Evolutionary conservation across 2,797 vertebrate species (phyloP).

Genomic region (Chanos chanos): DNA sequence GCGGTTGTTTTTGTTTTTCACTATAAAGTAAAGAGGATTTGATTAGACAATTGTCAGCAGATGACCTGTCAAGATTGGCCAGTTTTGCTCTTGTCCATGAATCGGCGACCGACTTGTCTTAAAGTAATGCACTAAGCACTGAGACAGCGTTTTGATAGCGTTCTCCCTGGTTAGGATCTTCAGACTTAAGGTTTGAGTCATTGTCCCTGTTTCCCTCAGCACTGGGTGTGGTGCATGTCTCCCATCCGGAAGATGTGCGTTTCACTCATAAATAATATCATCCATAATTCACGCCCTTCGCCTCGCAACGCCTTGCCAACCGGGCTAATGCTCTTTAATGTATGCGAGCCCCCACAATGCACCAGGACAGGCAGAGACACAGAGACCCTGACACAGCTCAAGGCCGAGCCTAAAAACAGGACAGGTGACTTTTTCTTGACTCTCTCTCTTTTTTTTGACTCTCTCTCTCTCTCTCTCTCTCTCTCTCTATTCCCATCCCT

Average conservation of each 20-base stretch:
- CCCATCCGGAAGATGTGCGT: constrained; percentile 14
- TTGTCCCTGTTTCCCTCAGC: background rate
- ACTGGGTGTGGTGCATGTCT: constrained; percentile 21
- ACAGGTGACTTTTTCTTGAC: constrained; percentile 46
- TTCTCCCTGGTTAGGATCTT: no score
- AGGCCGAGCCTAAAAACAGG: background rate
- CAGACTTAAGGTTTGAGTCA: no score
- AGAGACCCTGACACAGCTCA: no score
- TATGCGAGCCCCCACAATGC: constrained; percentile 29
- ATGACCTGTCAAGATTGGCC: no score
- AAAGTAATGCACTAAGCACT: no score
- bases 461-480: background rate
- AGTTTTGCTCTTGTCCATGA: no score
- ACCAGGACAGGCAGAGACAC: constrained; percentile 12
- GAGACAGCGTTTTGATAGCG: no score
- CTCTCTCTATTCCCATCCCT: constrained; percentile 4
- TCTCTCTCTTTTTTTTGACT: constrained; percentile 49
- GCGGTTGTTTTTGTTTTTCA: no score
- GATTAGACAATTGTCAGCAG: no score
- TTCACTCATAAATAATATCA: constrained; percentile 39
- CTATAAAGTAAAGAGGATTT: no score
- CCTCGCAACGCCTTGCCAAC: no score
- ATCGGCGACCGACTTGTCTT: no score
- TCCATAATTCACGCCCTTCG: constrained; percentile 42
- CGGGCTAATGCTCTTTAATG: constrained; percentile 38